Conservation (phyloP, 2,113 vertebrate genomes). For the Lonchura striata region DNA sequence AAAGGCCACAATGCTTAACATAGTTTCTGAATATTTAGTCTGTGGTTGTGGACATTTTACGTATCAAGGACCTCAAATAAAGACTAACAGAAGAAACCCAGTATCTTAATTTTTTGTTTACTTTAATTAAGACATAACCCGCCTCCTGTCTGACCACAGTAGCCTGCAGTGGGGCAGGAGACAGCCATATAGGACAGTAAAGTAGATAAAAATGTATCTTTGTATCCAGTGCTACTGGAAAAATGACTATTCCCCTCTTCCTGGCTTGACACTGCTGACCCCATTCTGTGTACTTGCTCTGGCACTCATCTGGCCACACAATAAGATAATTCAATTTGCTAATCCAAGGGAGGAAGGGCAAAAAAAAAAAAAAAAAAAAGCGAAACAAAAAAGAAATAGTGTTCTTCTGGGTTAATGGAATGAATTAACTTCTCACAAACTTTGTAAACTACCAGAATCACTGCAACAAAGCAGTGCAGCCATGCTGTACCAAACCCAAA, state of each 20-base stretch:
- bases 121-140: background rate
- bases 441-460: background rate
- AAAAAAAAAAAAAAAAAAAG: background rate
- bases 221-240: background rate
- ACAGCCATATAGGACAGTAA: background rate
- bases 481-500: background rate
- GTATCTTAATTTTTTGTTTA: background rate
- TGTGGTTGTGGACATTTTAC: background rate
- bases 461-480: background rate
- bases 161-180: background rate
- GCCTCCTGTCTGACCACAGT: background rate
- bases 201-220: background rate
- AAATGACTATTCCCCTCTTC: background rate
- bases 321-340: background rate
- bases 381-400: background rate
- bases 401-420: background rate
- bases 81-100: background rate
- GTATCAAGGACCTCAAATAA: background rate
- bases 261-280: background rate
- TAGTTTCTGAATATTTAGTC: background rate
- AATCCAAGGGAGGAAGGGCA: background rate
- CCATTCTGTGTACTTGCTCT: background rate
- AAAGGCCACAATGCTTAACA: background rate
- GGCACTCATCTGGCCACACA: background rate
- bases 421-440: background rate